phyloP scores from a whole-genome alignment of 2,888 invertebrate genomes.

The Caprella mutica region DNA sequence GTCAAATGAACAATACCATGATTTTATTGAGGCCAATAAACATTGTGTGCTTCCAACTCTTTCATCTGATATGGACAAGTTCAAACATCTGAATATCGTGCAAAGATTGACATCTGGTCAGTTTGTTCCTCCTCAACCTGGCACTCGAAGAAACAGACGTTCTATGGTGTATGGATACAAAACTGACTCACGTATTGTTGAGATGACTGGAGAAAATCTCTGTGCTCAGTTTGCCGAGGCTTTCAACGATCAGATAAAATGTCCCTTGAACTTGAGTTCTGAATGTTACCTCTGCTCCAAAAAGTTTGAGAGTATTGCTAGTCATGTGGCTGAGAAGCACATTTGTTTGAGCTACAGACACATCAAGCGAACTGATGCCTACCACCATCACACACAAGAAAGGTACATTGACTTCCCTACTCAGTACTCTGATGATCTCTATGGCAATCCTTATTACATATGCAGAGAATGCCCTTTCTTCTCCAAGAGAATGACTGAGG shows the following conservation, averaged over 20 bases:
- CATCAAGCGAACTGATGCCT: slow-evolving; percentile 13
- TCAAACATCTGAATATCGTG: not conserved
- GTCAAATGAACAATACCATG: too few species aligned
- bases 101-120: not conserved
- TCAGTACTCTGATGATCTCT: slow-evolving; percentile 1
- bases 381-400: slow-evolving; percentile 18
- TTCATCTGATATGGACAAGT: too few species aligned
- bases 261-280: not conserved
- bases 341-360: slow-evolving; percentile 23
- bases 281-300: not conserved
- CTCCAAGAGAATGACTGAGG: slow-evolving; percentile 17
- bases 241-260: not conserved
- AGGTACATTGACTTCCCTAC: slow-evolving; percentile 13
- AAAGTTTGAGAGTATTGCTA: not conserved
- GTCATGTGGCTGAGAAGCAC: slow-evolving; percentile 17
- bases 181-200: not conserved
- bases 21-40: too few species aligned
- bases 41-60: too few species aligned
- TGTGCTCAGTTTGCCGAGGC: slow-evolving; percentile 4
- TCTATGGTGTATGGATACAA: slow-evolving; percentile 8
- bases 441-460: slow-evolving; percentile 13
- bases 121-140: slow-evolving; percentile 1
- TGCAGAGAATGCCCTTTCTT: slow-evolving; percentile 20
- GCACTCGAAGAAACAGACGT: not conserved
- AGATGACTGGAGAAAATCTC: slow-evolving; percentile 6